These are phyloP conservation scores for Chinchilla lanigera DNA, from an alignment of 2,113 vertebrate genomes.

Conservation along the genomic window DNA sequence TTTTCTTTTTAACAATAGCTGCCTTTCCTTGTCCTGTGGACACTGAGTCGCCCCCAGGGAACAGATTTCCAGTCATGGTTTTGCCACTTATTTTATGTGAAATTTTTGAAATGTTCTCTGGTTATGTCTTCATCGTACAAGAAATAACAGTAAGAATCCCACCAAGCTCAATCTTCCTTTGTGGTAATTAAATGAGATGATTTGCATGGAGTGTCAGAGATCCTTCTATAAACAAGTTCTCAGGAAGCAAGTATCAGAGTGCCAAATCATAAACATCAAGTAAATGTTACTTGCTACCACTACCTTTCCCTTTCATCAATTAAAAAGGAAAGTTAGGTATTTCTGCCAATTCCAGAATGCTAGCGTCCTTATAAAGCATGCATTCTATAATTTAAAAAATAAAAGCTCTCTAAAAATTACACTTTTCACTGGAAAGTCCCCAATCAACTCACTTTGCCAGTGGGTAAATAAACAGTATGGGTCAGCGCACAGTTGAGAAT, in stretches of 20 bases:
- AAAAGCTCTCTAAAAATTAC: neutral
- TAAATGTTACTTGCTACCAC: neutral
- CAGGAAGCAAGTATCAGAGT: neutral
- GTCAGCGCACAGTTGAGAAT: neutral
- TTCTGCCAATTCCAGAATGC: neutral
- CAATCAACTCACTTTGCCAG: neutral
- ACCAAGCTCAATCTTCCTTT: neutral
- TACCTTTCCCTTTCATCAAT: neutral
- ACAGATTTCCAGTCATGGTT: neutral
- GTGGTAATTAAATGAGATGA: slow-evolving; percentile 27
- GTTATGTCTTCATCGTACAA: neutral
- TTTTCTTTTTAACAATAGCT: neutral
- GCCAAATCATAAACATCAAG: neutral
- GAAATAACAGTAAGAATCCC: neutral
- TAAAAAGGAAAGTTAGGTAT: neutral
- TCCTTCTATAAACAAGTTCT: neutral
- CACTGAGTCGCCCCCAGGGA: neutral
- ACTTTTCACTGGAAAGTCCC: neutral
- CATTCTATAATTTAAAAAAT: slow-evolving; percentile 50
- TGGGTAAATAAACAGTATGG: neutral
- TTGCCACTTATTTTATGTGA: neutral
- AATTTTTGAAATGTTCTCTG: neutral
- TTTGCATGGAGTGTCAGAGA: neutral
- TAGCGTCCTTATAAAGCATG: neutral
- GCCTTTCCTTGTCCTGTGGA: neutral